Evolutionary conservation across 2,113 vertebrate genomes (phyloP).

Genomic region (Ameiurus melas): DNA sequence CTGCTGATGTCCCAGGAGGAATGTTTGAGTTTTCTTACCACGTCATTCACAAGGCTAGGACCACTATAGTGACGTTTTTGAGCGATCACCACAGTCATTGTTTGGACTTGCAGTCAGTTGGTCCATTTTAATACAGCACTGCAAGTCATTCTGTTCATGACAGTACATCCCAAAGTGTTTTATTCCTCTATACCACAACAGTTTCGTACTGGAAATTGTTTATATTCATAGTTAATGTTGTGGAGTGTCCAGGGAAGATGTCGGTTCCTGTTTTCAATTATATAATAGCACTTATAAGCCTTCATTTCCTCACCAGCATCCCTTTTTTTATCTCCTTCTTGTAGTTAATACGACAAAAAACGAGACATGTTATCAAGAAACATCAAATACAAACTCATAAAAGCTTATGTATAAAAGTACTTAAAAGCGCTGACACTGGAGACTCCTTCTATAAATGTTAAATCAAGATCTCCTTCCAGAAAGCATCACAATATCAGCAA

Average conservation of each 20-base stretch:
- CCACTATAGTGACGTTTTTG: neutral
- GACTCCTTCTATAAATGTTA: too few species aligned
- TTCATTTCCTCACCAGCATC: neutral
- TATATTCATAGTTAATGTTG: neutral
- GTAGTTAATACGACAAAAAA: too few species aligned
- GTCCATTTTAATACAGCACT: neutral
- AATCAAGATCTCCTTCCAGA: too few species aligned
- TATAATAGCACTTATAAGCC: neutral
- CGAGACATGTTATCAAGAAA: too few species aligned
- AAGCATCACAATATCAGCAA: too few species aligned
- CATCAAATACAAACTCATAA: too few species aligned
- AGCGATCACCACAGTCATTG: neutral
- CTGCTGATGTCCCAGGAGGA: neutral
- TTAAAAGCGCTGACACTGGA: too few species aligned
- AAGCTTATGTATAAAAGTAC: too few species aligned
- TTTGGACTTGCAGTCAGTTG: neutral
- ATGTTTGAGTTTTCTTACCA: neutral
- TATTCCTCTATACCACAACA: neutral
- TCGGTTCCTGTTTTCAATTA: too few species aligned
- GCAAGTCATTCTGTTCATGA: neutral
- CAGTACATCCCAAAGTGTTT: neutral
- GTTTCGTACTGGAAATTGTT: neutral
- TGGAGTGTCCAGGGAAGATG: neutral
- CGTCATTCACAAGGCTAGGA: neutral
- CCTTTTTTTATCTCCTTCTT: too few species aligned